These are phyloP conservation scores for Epiblema foenella DNA, from an alignment of 2,888 invertebrate genomes.

Conservation along the genomic window DNA sequence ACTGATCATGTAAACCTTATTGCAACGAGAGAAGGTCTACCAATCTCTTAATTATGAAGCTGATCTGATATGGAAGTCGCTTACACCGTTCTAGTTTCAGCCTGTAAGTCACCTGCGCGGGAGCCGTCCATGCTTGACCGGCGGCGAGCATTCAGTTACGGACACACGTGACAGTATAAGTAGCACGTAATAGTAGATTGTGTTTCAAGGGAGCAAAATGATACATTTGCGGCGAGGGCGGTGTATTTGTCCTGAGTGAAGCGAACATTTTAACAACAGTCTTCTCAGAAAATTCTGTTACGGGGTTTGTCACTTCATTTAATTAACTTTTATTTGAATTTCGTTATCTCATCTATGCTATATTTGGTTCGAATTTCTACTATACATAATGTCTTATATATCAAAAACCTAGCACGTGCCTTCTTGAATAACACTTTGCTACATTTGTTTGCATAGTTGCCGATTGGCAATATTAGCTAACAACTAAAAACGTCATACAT, in stretches of 20 bases:
- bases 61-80: not conserved
- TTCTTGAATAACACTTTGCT: constrained; percentile 10
- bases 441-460: not conserved
- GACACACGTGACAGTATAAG: constrained; percentile 15
- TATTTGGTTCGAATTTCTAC: not conserved
- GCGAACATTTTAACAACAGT: too few relatives aligned
- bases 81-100: not conserved
- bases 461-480: not conserved
- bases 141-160: constrained; percentile 18
- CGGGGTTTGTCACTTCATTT: not conserved
- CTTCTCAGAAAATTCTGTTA: too few relatives aligned
- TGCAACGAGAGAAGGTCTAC: too few relatives aligned
- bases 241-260: too few relatives aligned
- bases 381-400: not conserved
- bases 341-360: not conserved
- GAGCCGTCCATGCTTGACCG: constrained; percentile 70
- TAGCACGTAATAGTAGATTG: not conserved
- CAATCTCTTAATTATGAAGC: too few relatives aligned
- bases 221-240: too few relatives aligned
- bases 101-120: constrained; percentile 52
- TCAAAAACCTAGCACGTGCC: constrained; percentile 17
- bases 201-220: too few relatives aligned
- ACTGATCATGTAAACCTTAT: too few relatives aligned
- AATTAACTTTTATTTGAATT: not conserved
- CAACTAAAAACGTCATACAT: not conserved